Base-by-base conservation (phyloP, 2,113 vertebrate genomes). In the Ceuthmochares aereus region DNA sequence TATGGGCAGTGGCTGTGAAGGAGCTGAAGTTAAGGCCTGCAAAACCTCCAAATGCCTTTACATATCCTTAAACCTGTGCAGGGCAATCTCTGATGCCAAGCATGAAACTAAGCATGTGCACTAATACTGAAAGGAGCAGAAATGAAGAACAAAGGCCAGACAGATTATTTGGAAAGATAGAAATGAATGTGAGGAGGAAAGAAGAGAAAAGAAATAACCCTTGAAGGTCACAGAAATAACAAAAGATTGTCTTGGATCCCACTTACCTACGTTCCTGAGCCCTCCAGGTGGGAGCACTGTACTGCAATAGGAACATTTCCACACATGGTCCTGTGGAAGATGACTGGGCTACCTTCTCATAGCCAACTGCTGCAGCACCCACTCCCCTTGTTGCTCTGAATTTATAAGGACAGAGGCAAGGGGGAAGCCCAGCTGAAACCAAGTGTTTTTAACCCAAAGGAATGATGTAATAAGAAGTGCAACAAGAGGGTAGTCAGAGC, bases 231-330 rank as follows among this genome's bases (percentile, higher is more conserved):
- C 34, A 80, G 58, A 85, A 83, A 51, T 74, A 63, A 66, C 8
- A 58, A 52, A 80, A 63, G 13, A 49, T 22, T 86, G 14, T 81
- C 7, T 40, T 77, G 23, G 23, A 54, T 74, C 19, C 37, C 21
- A 25, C 27, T 45, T 78, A 8, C 20, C 16, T 6, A n/a, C 21
- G 20, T 42, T 66, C 25, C 51, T 22, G 34, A 85, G 29, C n/a
- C n/a, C 23, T 77, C 52, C 1, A 0, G 3, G 58, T 43, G 29
- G 34, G 29, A 77, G 55, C 29, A 36, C 29, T 0, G 0, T 15
- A 15, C 22, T 75, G 56, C 1, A 2, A 19, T 40, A 36, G 47
- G 36, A 76, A 20, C 42, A 62, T 51, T 92, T 77, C 79, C 49
- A 26, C 3, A 2, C 4, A 0, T 29, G 20, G 43, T 54, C 27